phyloP scores from a whole-genome alignment of 2,113 vertebrate species.

The Erythrocebus patas region DNA sequence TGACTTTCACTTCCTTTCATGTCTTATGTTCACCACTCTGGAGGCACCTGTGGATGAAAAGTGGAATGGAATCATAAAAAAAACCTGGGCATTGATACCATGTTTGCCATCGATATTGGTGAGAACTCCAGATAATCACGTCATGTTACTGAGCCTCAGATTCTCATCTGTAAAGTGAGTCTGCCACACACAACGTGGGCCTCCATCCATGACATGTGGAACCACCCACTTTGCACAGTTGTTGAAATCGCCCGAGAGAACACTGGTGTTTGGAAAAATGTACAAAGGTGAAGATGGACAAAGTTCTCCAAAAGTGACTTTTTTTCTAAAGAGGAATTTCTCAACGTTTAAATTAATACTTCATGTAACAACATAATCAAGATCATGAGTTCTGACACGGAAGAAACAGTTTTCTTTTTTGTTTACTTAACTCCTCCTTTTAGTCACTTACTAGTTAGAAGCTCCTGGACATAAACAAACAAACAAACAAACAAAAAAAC shows the following conservation, averaged over 20 bases:
- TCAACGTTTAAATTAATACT: neutral
- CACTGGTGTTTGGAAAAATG: neutral
- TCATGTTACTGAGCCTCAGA: neutral
- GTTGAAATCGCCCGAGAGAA: neutral
- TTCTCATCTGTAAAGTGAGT: neutral
- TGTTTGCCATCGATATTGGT: neutral
- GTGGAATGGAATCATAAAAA: neutral
- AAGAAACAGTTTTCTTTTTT: neutral
- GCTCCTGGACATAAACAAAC: no score
- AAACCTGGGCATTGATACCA: neutral
- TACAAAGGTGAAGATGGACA: neutral
- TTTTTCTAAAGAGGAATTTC: neutral
- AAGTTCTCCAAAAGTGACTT: neutral
- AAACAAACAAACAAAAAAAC: no score
- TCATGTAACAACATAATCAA: neutral
- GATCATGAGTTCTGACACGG: neutral
- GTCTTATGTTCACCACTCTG: neutral
- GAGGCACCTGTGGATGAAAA: neutral
- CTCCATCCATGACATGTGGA: no score
- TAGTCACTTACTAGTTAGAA: neutral
- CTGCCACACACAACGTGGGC: no score
- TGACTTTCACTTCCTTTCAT: neutral
- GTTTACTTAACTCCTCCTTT: neutral
- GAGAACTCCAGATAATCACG: neutral
- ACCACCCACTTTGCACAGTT: neutral